Base-by-base conservation (phyloP, 1,140 invertebrate species). In the Bombus polaris region DNA sequence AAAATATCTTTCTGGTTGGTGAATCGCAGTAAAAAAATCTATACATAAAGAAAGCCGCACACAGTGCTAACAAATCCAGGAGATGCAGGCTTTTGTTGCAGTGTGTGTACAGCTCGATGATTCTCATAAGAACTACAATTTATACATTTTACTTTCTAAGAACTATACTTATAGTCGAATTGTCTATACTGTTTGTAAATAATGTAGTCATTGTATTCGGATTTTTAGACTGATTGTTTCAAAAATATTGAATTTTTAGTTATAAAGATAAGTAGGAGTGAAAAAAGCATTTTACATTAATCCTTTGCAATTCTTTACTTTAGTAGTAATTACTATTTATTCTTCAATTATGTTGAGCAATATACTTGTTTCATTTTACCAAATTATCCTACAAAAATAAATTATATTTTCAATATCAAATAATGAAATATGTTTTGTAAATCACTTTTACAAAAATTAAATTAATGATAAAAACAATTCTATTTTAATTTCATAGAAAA, bases 141-240 rank as follows among this genome's bases (percentile, higher is more conserved):
- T 76, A 76, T 73, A 85, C 83, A 85, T 81, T 85, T 22, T 35
- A 81, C 81, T 44, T 4, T 62, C 35, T 81, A 81, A 81, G 76
- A 89, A n/a, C 59, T 87, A 76, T 70, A 57, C 66, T 87, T 78
- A 71, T 79, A 87, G 81, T 79, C 89, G 78, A 87, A 89, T 87
- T 87, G 77, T 81, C 13, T 59, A 71, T 59, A 42, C 35, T 25
- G 9, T 35, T 42, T 15, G 2, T 47, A 71, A 44, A 25, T 77
- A 78, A 72, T 68, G 12, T 25, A 53, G 28, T 44, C 65, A 78
- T 79, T 47, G 32, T 32, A 83, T 13, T 65, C 37, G 18, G 28
- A 32, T 12, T 28, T 44, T 39, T 28, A 44, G n/a, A 72, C 2
- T 53, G 4, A 47, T 35, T 37, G 22, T 35, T 75, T 35, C 47